Percentiles rank a stretch among this genome's conserved stretches.
These are phyloP conservation scores for Papilio aristodemus DNA, from an alignment of 1,140 invertebrate species.

Conservation along the genomic window DNA sequence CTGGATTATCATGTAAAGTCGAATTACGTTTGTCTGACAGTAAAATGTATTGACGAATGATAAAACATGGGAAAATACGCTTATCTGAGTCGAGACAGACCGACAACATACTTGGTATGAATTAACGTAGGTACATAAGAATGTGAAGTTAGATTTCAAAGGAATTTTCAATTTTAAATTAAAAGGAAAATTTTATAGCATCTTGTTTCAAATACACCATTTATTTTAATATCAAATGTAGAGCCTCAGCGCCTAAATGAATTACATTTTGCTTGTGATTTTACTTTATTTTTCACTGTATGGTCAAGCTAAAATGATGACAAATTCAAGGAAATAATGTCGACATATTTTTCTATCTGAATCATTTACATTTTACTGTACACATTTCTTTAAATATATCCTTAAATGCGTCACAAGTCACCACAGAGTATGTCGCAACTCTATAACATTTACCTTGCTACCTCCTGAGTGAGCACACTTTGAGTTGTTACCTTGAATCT, in stretches of 20 bases:
- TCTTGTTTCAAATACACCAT: no score
- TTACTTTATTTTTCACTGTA: not conserved
- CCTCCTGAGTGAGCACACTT: not conserved
- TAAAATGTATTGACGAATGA: not conserved
- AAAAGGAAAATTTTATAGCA: no score
- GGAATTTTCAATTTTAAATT: no score
- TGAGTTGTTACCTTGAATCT: not conserved
- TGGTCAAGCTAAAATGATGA: not conserved
- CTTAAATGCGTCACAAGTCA: conserved; percentile 4
- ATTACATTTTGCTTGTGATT: no score
- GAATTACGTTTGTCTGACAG: not conserved
- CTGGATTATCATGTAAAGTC: not conserved
- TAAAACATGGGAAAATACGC: not conserved
- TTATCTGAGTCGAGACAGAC: no score
- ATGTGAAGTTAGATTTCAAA: no score
- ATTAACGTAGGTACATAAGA: no score
- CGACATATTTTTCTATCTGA: not conserved
- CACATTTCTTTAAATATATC: not conserved
- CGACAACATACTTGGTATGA: no score
- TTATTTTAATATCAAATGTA: no score
- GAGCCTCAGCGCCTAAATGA: no score
- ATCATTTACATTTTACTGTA: not conserved
- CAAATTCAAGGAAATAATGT: not conserved
- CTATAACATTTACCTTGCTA: not conserved
- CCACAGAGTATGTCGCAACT: not conserved